These are phyloP conservation scores for Ictalurus punctatus DNA, from an alignment of 2,113 vertebrate genomes.

Conservation along the genomic window DNA sequence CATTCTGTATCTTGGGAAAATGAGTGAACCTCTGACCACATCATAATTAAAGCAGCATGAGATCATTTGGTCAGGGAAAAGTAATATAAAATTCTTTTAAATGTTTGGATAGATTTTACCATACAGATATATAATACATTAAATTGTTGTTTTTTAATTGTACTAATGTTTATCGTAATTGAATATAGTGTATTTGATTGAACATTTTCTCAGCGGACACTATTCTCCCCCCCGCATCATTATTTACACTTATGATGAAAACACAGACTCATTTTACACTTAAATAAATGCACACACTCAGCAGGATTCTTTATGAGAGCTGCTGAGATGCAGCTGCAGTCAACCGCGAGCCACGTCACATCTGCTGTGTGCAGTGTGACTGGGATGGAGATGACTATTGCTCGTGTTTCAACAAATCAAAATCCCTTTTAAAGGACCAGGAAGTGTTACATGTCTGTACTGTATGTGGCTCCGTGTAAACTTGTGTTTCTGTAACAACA, in stretches of 20 bases:
- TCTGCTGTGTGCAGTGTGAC: slow-evolving; percentile 74
- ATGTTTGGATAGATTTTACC: not conserved
- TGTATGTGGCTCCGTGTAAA: not conserved
- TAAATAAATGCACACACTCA: slow-evolving; percentile 42
- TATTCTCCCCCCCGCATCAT: not conserved
- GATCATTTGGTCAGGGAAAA: not conserved
- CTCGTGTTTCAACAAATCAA: slow-evolving; percentile 71
- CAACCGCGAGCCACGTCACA: slow-evolving; percentile 64
- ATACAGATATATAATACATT: not conserved
- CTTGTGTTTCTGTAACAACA: not conserved
- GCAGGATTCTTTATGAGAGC: slow-evolving; percentile 45
- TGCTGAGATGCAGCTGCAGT: slow-evolving; percentile 65
- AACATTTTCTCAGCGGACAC: not conserved
- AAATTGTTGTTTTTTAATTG: not conserved
- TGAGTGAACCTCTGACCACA: not conserved
- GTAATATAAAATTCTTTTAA: not conserved
- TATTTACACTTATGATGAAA: slow-evolving; percentile 34
- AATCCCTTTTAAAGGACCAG: slow-evolving; percentile 68
- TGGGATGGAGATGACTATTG: slow-evolving; percentile 76
- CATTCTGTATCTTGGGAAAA: not conserved
- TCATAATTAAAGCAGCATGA: not conserved
- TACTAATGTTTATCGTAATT: not conserved
- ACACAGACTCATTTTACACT: slow-evolving; percentile 23
- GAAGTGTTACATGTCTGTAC: slow-evolving; percentile 42
- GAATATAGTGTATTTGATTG: not conserved